Percentiles rank a stretch among this genome's conserved stretches.
Conservation (phyloP, 2,797 vertebrate species). For the Notamacropus eugenii region DNA sequence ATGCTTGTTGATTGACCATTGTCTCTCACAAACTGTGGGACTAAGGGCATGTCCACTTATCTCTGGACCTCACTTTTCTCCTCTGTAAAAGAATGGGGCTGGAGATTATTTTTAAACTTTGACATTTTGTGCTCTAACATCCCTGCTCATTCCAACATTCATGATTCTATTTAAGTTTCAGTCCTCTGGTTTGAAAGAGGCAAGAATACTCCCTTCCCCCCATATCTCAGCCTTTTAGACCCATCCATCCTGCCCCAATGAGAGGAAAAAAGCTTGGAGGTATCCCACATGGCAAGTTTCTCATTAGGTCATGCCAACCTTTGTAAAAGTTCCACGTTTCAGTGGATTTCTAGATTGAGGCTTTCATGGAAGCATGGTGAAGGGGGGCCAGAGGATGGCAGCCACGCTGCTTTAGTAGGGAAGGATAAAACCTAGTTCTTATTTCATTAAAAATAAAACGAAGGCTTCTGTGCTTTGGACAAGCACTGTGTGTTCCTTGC, state of each 20-base stretch:
- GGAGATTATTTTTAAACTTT: not conserved
- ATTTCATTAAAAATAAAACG: not conserved
- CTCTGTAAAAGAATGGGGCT: not conserved
- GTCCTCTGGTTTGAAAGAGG: not conserved
- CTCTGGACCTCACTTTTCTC: not conserved
- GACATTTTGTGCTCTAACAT: not conserved
- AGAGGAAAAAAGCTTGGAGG: not conserved
- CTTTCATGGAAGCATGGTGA: not conserved
- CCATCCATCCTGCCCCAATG: not conserved
- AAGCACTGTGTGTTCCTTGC: not conserved
- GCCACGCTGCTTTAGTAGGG: not conserved
- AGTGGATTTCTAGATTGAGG: not conserved
- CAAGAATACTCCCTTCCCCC: not conserved
- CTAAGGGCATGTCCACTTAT: not conserved
- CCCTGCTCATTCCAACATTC: not conserved
- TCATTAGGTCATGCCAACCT: not conserved
- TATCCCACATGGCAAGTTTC: not conserved
- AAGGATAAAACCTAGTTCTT: not conserved
- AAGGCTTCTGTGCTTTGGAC: not conserved
- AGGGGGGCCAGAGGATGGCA: not conserved
- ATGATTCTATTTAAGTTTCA: not conserved
- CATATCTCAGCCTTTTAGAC: not conserved
- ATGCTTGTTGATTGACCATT: not conserved
- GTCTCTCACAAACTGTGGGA: not conserved
- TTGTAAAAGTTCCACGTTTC: not conserved